Evolutionary conservation across 2,797 vertebrate genomes (phyloP).

Genomic region (Xiphophorus birchmanni): DNA sequence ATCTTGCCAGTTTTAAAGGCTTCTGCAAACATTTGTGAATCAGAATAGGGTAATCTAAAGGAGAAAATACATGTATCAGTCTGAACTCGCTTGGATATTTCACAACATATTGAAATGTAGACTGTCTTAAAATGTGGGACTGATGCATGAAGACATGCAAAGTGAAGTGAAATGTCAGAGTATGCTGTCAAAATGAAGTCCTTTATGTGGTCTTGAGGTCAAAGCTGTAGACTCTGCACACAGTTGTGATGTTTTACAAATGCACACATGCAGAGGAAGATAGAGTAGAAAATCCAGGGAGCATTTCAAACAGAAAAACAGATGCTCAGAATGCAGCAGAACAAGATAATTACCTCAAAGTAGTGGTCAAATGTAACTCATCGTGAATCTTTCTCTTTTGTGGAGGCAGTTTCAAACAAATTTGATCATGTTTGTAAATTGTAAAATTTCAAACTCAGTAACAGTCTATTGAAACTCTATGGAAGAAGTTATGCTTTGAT

Average conservation of each 20-base stretch:
- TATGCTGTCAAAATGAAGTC: constrained; percentile 3
- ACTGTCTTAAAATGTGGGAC: not conserved
- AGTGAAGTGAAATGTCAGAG: not conserved
- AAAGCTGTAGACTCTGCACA: not conserved
- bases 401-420: not conserved
- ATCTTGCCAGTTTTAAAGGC: not conserved
- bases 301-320: not conserved
- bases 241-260: constrained; percentile 1
- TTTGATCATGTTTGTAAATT: not conserved
- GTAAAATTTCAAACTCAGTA: not conserved
- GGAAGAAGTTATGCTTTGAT: not conserved
- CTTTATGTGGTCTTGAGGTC: constrained; percentile 4
- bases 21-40: not conserved
- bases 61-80: not conserved
- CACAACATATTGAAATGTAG: not conserved
- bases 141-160: not conserved
- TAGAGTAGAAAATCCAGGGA: not conserved
- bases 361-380: not conserved
- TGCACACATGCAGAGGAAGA: not conserved
- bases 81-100: not conserved
- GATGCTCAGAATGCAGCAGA: not conserved
- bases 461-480: not conserved
- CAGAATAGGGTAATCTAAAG: not conserved
- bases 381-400: not conserved
- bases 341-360: not conserved